Percentiles rank a stretch among this genome's conserved stretches.
These are phyloP conservation scores for Netelia inedita DNA, from an alignment of 2,888 invertebrate genomes.

Conservation along the genomic window DNA sequence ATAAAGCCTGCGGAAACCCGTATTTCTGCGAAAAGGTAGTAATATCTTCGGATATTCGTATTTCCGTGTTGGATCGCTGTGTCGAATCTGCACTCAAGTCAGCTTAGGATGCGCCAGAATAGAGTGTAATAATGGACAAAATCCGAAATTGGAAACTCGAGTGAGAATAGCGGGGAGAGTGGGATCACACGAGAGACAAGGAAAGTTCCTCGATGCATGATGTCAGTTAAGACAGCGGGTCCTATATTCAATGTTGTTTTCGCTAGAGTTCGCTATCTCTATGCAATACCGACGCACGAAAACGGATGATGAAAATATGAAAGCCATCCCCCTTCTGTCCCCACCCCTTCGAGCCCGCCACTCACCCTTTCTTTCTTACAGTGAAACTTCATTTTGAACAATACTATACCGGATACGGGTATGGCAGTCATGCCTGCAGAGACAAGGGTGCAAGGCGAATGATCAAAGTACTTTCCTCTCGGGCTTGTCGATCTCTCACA, in stretches of 20 bases:
- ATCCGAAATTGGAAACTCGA: background rate
- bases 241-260: background rate
- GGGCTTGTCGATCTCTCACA: constrained; percentile 33
- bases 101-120: background rate
- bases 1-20: too few relatives aligned
- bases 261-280: background rate
- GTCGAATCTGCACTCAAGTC: background rate
- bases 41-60: too few relatives aligned
- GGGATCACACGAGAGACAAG: background rate
- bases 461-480: constrained; percentile 8
- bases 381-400: constrained; percentile 35
- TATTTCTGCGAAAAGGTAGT: too few relatives aligned
- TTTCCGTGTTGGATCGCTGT: background rate
- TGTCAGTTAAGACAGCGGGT: background rate
- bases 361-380: background rate
- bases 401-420: constrained; percentile 20
- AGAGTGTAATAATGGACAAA: background rate
- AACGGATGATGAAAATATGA: constrained; percentile 10
- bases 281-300: background rate
- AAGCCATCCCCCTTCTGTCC: constrained; percentile 7
- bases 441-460: constrained; percentile 12
- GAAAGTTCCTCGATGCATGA: background rate
- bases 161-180: background rate
- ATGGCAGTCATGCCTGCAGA: constrained; percentile 12
- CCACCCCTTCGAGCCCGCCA: too few relatives aligned